Conservation (phyloP, 2,797 vertebrate genomes). For the Protonibea diacanthus region DNA sequence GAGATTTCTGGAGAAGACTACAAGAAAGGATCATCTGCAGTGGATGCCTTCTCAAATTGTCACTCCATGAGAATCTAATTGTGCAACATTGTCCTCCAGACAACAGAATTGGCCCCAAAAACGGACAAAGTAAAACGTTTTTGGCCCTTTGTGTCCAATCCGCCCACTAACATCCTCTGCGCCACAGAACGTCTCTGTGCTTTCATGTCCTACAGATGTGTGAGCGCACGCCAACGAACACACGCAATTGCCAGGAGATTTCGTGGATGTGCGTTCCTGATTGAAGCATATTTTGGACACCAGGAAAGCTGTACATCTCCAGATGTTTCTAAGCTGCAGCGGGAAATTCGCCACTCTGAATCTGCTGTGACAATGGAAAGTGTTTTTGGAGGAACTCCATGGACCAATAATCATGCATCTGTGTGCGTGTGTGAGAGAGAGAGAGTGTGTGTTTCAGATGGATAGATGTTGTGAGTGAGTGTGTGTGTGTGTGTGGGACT, state of each 20-base stretch:
- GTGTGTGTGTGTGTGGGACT: constrained; percentile 3
- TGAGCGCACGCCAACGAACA: background rate
- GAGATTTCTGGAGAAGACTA: background rate
- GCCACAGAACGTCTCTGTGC: constrained; percentile 25
- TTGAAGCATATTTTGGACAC: background rate
- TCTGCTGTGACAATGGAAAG: constrained; percentile 29
- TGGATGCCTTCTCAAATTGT: background rate
- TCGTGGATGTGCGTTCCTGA: background rate
- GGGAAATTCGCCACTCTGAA: constrained; percentile 32
- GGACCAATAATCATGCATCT: background rate
- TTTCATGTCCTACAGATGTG: constrained; percentile 34
- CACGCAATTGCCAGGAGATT: background rate
- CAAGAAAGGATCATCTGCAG: background rate
- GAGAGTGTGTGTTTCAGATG: background rate
- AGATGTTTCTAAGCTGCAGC: constrained; percentile 41
- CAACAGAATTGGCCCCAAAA: background rate
- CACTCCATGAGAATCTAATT: background rate
- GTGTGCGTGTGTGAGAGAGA: background rate
- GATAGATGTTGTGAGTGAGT: background rate
- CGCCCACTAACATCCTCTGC: constrained; percentile 57
- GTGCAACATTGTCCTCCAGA: constrained; percentile 4
- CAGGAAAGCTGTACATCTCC: constrained; percentile 18
- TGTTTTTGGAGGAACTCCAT: constrained; percentile 3
- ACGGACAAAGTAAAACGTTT: background rate
- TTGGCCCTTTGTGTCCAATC: constrained; percentile 2